Evolutionary conservation across 2,888 invertebrate species (phyloP).

Genomic region (Sussaba pulchella): DNA sequence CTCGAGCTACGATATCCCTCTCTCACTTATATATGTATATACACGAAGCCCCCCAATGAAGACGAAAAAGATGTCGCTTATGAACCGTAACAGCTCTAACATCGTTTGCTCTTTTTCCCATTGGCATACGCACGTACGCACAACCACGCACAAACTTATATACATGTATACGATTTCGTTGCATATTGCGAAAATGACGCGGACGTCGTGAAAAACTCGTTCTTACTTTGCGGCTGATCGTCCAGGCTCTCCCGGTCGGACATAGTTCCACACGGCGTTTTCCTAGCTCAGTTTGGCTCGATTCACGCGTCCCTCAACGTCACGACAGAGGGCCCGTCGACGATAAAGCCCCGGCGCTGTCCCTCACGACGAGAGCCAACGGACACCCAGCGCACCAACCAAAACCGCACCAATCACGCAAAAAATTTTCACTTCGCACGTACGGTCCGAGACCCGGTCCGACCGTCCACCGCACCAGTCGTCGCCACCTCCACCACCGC

Average conservation of each 20-base stretch:
- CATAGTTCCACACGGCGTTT: conserved; percentile 77
- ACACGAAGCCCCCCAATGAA: background rate
- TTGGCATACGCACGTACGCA: background rate
- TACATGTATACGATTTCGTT: conserved; percentile 6
- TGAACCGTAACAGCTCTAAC: background rate
- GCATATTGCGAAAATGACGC: background rate
- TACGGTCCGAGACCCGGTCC: conserved; percentile 73
- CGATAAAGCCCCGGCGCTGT: conserved; percentile 67
- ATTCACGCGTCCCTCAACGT: conserved; percentile 70
- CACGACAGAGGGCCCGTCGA: conserved; percentile 72
- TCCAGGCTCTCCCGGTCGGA: conserved; percentile 84
- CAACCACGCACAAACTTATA: background rate
- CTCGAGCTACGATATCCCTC: background rate
- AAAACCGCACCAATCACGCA: conserved; percentile 57
- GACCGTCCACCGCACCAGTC: conserved; percentile 80
- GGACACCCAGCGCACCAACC: conserved; percentile 71
- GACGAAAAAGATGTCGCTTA: conserved; percentile 38
- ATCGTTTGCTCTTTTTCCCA: background rate
- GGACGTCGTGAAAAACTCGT: conserved; percentile 18
- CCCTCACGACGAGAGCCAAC: conserved; percentile 68
- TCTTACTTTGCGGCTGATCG: conserved; percentile 84
- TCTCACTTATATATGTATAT: background rate
- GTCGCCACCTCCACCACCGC: conserved; percentile 69
- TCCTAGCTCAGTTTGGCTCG: conserved; percentile 61
- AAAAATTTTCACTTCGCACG: conserved; percentile 45